These are phyloP conservation scores for Strongylocentrotus purpuratus DNA, from an alignment of 35 echinoderm and acorn worm genomes.

Conservation along the genomic window DNA sequence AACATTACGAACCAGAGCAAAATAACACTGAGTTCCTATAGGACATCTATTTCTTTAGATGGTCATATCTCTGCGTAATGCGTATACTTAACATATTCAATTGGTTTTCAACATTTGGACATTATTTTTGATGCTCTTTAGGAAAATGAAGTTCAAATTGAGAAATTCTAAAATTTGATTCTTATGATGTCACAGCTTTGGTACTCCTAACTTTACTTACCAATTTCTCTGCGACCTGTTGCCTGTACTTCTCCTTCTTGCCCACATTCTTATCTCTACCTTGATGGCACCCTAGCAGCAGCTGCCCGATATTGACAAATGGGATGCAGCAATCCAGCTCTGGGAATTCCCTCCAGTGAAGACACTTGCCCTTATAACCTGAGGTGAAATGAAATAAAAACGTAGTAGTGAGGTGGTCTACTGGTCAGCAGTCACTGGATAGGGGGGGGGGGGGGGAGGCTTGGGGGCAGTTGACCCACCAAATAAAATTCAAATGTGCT, in stretches of 20 bases:
- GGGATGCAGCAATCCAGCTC: slow-evolving; percentile 15
- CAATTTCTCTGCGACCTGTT: slow-evolving; percentile 48
- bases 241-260: slow-evolving; percentile 49
- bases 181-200: no score
- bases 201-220: neutral
- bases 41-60: no score
- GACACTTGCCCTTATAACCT: slow-evolving; percentile 55
- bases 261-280: slow-evolving; percentile 58
- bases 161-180: no score
- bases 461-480: neutral
- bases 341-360: slow-evolving; percentile 33
- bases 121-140: no score
- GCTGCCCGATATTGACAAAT: slow-evolving; percentile 40
- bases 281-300: slow-evolving; percentile 55
- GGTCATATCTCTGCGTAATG: no score
- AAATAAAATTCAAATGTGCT: neutral
- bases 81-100: no score
- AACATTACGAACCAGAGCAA: no score
- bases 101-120: no score
- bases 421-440: neutral
- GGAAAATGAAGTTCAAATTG: no score
- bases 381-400: neutral
- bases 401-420: neutral
- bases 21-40: no score
- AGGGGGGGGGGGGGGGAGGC: no score